These are phyloP conservation scores for Manacus vitellinus DNA, from an alignment of 2,113 vertebrate species.

Conservation along the genomic window DNA sequence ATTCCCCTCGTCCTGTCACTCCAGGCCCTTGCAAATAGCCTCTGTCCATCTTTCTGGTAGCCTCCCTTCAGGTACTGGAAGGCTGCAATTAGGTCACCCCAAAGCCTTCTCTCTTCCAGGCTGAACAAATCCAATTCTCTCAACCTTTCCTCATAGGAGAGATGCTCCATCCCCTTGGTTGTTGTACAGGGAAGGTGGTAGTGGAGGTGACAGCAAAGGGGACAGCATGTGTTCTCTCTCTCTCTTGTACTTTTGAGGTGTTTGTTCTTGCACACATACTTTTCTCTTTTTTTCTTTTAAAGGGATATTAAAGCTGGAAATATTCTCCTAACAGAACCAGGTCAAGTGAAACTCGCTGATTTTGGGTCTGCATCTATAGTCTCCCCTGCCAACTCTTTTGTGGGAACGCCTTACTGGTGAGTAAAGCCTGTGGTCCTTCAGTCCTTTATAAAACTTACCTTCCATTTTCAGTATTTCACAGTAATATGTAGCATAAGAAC, in stretches of 20 bases:
- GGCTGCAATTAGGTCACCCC: background rate
- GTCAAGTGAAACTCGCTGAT: constrained; percentile 97
- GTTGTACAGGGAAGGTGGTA: background rate
- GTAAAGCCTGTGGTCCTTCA: constrained; percentile 41
- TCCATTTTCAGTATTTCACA: background rate
- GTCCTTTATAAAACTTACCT: background rate
- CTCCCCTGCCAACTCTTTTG: constrained; percentile 98
- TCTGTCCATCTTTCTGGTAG: background rate
- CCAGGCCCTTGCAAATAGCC: background rate
- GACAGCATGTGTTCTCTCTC: background rate
- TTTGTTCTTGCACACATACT: background rate
- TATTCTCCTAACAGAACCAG: constrained; percentile 97
- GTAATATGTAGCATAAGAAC: background rate
- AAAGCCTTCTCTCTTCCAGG: background rate
- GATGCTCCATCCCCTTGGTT: background rate
- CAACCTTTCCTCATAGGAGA: background rate
- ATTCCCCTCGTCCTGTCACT: background rate
- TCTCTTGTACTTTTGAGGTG: background rate
- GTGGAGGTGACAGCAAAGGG: background rate
- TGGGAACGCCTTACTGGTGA: constrained; percentile 98
- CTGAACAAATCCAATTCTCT: background rate
- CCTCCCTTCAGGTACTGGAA: background rate
- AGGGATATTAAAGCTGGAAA: constrained; percentile 99
- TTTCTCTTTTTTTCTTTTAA: background rate
- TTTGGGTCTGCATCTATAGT: constrained; percentile 98